Base-by-base conservation (phyloP, 1,140 invertebrate genomes). In the Coelopa frigida region DNA sequence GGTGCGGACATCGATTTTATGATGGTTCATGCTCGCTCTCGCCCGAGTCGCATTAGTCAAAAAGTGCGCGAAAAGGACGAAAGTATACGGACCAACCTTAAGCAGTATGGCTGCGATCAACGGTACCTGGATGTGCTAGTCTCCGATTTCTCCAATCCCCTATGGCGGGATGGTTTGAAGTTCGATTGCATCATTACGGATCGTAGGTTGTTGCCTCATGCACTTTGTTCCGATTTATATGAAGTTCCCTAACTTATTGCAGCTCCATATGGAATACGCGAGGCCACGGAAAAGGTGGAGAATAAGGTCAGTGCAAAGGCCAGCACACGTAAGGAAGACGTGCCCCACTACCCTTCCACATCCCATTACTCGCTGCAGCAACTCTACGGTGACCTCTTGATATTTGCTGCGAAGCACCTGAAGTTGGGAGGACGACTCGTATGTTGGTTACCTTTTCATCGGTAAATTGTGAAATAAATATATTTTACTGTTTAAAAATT, bases 261-360 rank as follows among this genome's bases (percentile, higher is more conserved):
- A 95, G 93, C 93, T 52, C 94, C 94, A 1, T 97, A 98, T 75
- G 94, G 94, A 38, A 91, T 97, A 26, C 72, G 94, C 53, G 94
- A 98, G 75, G 76, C 89, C 8, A 89, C 87, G 6, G 87, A 89
- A 72, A 83, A 82, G 79, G 95, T 56, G 87, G 89, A 52, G 80
- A 82, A 37, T 66, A 79, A 55, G 75, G 76, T 59, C 55, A 73
- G 38, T 64, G 73, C 52, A 77, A 81, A 72, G 73, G 74, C 43
- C 55, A 53, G 41, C 11, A 47, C 44, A 8, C 46, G 56, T 4
- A 56, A 41, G 10, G 27, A 50, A 8, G 53, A 63, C 11, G 57
- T 59, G 55, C 57, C 59, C 0, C 67, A 70, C 44, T 70, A 69
- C 61, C 92, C 93, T 2, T 83, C 89, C 4, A 94, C 93, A 73